Evolutionary conservation across 2,113 vertebrate species (phyloP).

Genomic region (Callospermophilus lateralis): DNA sequence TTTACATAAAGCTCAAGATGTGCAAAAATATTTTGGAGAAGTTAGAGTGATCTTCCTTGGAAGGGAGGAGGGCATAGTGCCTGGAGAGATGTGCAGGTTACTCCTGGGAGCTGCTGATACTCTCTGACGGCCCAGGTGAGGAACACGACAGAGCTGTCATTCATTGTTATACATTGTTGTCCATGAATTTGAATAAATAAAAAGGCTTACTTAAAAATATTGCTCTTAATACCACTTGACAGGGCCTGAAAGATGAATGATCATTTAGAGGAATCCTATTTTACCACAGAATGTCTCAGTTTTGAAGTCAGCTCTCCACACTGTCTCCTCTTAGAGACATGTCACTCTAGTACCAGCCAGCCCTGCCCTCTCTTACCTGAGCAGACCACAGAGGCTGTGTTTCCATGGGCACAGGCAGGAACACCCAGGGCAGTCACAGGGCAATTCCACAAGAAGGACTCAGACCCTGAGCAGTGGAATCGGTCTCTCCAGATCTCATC

Average conservation of each 20-base stretch:
- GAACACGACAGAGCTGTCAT: background rate
- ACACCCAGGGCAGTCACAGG: too few relatives aligned
- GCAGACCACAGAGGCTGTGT: too few relatives aligned
- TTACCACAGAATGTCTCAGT: background rate
- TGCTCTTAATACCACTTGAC: background rate
- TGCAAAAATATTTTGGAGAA: background rate
- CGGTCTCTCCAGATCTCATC: too few relatives aligned
- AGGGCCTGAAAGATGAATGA: background rate
- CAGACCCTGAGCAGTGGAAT: too few relatives aligned
- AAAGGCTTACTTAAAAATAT: background rate
- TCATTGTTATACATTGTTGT: background rate
- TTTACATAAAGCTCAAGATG: background rate
- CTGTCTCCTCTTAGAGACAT: background rate
- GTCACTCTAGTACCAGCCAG: background rate
- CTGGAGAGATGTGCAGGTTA: background rate
- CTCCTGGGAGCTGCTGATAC: background rate
- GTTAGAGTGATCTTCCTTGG: background rate
- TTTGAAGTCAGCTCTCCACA: background rate
- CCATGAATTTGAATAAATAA: background rate
- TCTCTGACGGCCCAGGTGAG: background rate
- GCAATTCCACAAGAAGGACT: too few relatives aligned
- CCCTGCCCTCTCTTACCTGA: too few relatives aligned
- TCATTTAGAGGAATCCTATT: background rate
- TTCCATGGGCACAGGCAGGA: too few relatives aligned
- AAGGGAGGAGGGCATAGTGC: background rate